phyloP scores from a whole-genome alignment of 1,140 invertebrate species.

The Atta cephalotes region DNA sequence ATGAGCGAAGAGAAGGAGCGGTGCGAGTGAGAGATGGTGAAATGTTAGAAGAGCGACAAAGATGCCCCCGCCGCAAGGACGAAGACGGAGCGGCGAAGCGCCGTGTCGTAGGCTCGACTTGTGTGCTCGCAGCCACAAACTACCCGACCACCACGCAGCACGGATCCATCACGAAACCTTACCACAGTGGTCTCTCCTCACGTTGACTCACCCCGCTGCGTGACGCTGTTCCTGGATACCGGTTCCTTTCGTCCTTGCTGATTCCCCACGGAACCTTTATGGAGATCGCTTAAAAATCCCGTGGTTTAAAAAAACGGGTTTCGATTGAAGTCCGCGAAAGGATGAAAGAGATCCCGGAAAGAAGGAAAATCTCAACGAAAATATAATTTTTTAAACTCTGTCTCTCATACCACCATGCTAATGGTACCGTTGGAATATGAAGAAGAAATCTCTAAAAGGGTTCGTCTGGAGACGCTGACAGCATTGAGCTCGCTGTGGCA shows the following conservation, averaged over 20 bases:
- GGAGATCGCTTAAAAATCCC: not conserved
- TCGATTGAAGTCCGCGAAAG: not conserved
- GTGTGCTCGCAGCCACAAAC: slow-evolving; percentile 83
- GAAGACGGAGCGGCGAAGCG: slow-evolving; percentile 71
- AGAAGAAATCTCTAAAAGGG: slow-evolving; percentile 17
- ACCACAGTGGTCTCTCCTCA: slow-evolving; percentile 28
- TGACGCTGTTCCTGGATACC: not conserved
- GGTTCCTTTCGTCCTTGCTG: not conserved
- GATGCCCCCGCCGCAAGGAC: slow-evolving; percentile 63
- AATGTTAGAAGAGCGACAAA: slow-evolving; percentile 65
- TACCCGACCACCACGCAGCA: slow-evolving; percentile 83
- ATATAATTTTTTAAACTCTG: slow-evolving; percentile 19
- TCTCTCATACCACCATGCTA: not conserved
- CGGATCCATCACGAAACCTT: slow-evolving; percentile 77
- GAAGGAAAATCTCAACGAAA: not conserved
- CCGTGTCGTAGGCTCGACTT: slow-evolving; percentile 77
- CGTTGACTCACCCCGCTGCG: not conserved
- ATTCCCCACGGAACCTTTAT: not conserved
- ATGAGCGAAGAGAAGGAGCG: slow-evolving; percentile 66
- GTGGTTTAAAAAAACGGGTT: not conserved
- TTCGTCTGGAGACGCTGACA: slow-evolving; percentile 10
- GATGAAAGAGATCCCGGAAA: not conserved
- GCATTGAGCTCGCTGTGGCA: not conserved
- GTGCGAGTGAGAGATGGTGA: slow-evolving; percentile 38
- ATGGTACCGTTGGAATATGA: slow-evolving; percentile 16